Evolutionary conservation across 2,888 invertebrate genomes (phyloP).

Genomic region (Lasius platythorax): DNA sequence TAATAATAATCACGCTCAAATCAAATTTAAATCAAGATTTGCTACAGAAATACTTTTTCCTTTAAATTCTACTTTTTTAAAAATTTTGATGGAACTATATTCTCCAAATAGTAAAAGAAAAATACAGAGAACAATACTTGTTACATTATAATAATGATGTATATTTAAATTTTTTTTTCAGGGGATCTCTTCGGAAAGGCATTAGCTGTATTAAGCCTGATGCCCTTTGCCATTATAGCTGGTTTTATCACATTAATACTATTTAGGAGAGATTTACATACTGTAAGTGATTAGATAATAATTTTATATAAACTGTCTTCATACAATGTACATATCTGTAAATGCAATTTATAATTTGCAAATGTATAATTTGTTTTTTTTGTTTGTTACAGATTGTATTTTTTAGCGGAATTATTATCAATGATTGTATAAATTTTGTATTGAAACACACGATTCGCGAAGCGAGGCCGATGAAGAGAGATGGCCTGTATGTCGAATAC

Average conservation of each 20-base stretch:
- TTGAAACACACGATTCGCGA: conserved; percentile 94
- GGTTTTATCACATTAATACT: conserved; percentile 94
- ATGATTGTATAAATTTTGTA: conserved; percentile 92
- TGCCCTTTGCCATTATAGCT: conserved; percentile 94
- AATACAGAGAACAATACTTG: background rate
- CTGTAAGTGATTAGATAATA: conserved; percentile 88
- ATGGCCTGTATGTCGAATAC: conserved; percentile 91
- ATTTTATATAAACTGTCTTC: background rate
- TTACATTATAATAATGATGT: conserved; percentile 2
- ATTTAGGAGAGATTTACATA: conserved; percentile 96
- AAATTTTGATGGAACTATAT: background rate
- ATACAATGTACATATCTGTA: background rate
- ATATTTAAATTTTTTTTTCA: conserved; percentile 86
- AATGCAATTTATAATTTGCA: conserved; percentile 25
- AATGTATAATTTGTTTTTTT: conserved; percentile 23
- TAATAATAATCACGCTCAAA: background rate
- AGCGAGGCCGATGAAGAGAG: conserved; percentile 91
- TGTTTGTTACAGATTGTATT: conserved; percentile 91
- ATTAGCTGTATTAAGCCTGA: conserved; percentile 93
- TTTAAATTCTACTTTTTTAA: background rate
- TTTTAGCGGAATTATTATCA: conserved; percentile 92
- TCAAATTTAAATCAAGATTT: background rate
- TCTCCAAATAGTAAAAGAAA: background rate
- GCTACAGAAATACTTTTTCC: background rate
- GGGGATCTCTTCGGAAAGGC: conserved; percentile 94